These are phyloP conservation scores for Tenualosa thibaudeaui DNA, from an alignment of 2,797 vertebrate species.

Conservation along the genomic window DNA sequence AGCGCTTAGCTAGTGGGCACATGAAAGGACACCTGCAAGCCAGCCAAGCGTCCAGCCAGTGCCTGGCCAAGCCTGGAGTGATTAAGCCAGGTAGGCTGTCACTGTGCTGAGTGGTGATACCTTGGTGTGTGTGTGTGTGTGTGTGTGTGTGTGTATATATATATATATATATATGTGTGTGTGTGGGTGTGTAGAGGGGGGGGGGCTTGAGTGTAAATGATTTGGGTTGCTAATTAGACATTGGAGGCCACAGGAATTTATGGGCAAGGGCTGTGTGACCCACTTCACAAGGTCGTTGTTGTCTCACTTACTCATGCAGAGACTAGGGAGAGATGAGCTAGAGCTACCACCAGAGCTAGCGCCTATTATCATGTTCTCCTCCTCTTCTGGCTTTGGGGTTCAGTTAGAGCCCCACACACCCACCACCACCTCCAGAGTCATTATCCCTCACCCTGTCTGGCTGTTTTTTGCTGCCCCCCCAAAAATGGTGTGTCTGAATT, in stretches of 20 bases:
- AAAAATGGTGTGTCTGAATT: constrained; percentile 3
- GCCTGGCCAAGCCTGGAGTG: not conserved
- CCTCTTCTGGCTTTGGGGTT: not conserved
- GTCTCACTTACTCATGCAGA: constrained; percentile 17
- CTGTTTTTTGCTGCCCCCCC: not conserved
- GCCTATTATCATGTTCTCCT: not conserved
- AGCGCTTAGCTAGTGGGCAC: not conserved
- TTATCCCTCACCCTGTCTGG: not conserved
- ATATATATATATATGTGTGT: too few relatives aligned
- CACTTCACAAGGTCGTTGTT: constrained; percentile 21
- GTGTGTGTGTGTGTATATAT: not conserved
- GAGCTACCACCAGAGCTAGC: not conserved
- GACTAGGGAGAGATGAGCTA: not conserved
- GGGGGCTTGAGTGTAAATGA: constrained; percentile 30
- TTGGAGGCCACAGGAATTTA: constrained; percentile 42
- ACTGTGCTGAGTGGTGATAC: not conserved
- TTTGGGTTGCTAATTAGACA: constrained; percentile 49
- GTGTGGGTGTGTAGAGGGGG: not conserved
- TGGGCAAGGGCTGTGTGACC: not conserved
- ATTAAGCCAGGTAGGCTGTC: constrained; percentile 20
- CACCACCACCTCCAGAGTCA: not conserved
- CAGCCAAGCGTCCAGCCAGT: not conserved
- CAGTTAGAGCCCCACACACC: not conserved
- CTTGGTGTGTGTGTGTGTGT: not conserved
- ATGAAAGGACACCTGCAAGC: constrained; percentile 19